These are phyloP conservation scores for Rhaphigaster nebulosa DNA, from an alignment of 2,888 invertebrate genomes.

Conservation along the genomic window DNA sequence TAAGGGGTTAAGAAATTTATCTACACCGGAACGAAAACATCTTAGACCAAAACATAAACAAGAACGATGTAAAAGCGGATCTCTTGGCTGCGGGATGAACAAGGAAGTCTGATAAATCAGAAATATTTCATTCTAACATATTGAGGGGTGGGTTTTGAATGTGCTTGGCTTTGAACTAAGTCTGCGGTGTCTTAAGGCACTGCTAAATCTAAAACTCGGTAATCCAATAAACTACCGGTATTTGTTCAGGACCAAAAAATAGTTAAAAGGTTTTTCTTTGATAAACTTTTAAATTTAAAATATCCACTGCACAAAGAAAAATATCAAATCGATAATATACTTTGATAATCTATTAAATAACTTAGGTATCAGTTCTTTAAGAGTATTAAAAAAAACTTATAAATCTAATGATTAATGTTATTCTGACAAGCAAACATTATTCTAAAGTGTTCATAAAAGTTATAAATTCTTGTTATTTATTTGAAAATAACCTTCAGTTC, in stretches of 20 bases:
- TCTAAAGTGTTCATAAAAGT: too few relatives aligned
- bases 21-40: background rate
- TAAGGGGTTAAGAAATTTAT: background rate
- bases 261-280: too few relatives aligned
- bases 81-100: background rate
- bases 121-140: conserved; percentile 1
- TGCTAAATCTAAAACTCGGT: background rate
- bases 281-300: too few relatives aligned
- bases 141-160: background rate
- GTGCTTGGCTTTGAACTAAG: background rate
- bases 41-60: conserved; percentile 27
- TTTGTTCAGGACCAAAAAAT: background rate
- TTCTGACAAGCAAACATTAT: too few relatives aligned
- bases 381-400: too few relatives aligned
- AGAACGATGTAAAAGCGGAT: background rate
- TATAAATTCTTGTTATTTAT: too few relatives aligned
- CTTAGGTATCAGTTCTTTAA: too few relatives aligned
- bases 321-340: too few relatives aligned
- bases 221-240: background rate
- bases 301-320: too few relatives aligned
- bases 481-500: too few relatives aligned
- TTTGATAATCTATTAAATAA: too few relatives aligned
- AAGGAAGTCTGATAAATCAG: conserved; percentile 6
- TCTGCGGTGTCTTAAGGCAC: background rate
- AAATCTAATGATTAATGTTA: too few relatives aligned